Evolutionary conservation across 2,797 vertebrate genomes (phyloP), one percentile per base, ranked within the genome.

Genomic region (Kryptopterus vitreolus): DNA sequence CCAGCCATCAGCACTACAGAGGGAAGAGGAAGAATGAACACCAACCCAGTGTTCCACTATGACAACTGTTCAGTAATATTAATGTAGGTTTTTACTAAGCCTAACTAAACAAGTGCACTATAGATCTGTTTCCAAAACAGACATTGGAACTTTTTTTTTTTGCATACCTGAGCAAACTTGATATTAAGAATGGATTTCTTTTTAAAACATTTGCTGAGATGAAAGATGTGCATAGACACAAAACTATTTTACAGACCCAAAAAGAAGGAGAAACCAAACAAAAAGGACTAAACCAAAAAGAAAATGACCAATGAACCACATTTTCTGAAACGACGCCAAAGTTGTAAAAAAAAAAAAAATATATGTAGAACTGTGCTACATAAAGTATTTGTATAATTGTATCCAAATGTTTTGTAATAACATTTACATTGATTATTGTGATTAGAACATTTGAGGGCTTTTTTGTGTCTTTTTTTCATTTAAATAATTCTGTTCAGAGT

Each of bases 161-260:
- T 75, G 9, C 63, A 76, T 72, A 63, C 66, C 75, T 81, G 80
- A 77, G 15, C 74, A 77, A 58, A 78, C 81, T 82, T 82, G 81
- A 78, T 50, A 33, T 29, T 69, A 43, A 26, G 4, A 38, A 57
- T 72, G 26, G 69, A 35, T 26, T 31, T 50, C 52, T 18, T 12
- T 26, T 57, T 57, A n/a, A 16, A 8, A 46, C 26, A 63, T 65
- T 13, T 65, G 24, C 46, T 29, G 48, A 11, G 1, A 69, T 20
- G 46, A 70, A 69, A 31, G 46, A 31, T 70, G 15, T 46, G 29
- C 24, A 70, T 31, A 5, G 9, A 70, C 26, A 52, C 52, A 18
- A 52, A 70, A 52, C 48, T 50, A 10, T 35, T 1, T 31, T 50
- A 50, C 50, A 16, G 46, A 52, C 24, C 26, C 16, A 31, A 0